Conservation (phyloP, 2,113 vertebrate species). For the Anarrhichthys ocellatus region DNA sequence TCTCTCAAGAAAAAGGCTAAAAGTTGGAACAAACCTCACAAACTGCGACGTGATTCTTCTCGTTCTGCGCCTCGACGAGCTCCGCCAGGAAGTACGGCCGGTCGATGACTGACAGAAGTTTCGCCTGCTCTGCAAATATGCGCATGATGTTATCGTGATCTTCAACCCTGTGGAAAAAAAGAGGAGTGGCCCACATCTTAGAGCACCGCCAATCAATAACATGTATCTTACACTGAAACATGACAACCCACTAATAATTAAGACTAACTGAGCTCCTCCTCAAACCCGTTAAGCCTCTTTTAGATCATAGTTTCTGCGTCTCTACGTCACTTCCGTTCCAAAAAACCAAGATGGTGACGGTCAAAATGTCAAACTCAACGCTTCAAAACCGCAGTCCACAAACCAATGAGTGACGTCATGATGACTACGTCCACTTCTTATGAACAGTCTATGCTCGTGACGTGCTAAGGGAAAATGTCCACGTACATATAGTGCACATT, state of each 20-base stretch:
- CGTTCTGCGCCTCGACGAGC: conserved; percentile 84
- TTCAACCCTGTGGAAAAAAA: conserved; percentile 83
- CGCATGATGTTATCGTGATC: conserved; percentile 89
- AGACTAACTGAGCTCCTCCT: neutral
- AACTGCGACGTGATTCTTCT: conserved; percentile 83
- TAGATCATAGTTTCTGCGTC: neutral
- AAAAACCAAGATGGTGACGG: no score
- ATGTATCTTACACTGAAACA: neutral
- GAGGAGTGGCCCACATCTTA: neutral
- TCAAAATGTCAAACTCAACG: no score
- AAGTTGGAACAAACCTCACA: conserved; percentile 87
- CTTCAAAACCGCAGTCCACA: neutral
- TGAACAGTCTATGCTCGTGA: no score
- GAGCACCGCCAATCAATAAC: neutral
- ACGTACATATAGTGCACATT: no score
- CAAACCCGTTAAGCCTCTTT: neutral
- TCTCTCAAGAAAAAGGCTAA: no score
- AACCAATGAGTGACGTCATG: no score
- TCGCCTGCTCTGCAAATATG: conserved; percentile 81
- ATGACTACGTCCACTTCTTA: no score
- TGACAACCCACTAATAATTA: neutral
- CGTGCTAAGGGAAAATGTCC: no score
- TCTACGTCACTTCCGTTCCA: neutral
- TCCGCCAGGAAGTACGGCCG: conserved; percentile 85
- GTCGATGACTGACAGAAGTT: conserved; percentile 67